A percentile compares a stretch with the other conserved stretches of the same genome.
Evolutionary conservation across 2,797 vertebrate genomes (phyloP).

Genomic region (Arctocebus calabarensis): DNA sequence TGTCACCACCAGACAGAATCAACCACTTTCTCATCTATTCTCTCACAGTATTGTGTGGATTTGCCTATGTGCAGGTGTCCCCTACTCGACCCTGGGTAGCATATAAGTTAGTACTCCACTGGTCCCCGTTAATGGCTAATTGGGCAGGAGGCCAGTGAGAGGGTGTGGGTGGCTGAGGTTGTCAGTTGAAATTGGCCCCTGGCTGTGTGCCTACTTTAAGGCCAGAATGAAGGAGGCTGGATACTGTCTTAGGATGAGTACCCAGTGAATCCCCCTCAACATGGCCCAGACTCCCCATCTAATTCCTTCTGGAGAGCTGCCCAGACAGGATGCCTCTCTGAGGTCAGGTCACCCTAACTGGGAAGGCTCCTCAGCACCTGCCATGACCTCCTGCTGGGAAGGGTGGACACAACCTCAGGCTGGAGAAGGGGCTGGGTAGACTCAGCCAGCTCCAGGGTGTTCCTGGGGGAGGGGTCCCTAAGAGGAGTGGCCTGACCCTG

Average conservation of each 20-base stretch:
- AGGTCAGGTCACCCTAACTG: not conserved
- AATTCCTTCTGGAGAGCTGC: not conserved
- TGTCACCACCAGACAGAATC: not conserved
- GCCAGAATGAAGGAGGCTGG: not conserved
- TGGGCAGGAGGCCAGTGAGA: not conserved
- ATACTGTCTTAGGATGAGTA: not conserved
- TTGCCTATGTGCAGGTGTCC: accelerated
- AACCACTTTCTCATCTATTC: not conserved
- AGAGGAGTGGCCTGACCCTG: not conserved
- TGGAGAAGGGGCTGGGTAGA: not conserved
- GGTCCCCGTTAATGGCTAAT: not conserved
- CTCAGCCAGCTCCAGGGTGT: not conserved
- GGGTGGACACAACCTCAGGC: not conserved
- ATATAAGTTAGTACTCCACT: accelerated
- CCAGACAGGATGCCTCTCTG: too few species aligned
- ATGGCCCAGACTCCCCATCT: not conserved
- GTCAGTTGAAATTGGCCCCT: not conserved
- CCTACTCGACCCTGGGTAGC: not conserved
- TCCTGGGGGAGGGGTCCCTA: not conserved
- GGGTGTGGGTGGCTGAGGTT: accelerated
- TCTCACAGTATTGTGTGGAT: too few species aligned
- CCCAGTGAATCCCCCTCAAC: not conserved
- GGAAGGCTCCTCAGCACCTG: not conserved
- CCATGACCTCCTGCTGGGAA: not conserved
- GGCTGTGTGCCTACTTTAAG: not conserved